Conservation (phyloP, 2,797 vertebrate species). For the Poecilia picta region DNA sequence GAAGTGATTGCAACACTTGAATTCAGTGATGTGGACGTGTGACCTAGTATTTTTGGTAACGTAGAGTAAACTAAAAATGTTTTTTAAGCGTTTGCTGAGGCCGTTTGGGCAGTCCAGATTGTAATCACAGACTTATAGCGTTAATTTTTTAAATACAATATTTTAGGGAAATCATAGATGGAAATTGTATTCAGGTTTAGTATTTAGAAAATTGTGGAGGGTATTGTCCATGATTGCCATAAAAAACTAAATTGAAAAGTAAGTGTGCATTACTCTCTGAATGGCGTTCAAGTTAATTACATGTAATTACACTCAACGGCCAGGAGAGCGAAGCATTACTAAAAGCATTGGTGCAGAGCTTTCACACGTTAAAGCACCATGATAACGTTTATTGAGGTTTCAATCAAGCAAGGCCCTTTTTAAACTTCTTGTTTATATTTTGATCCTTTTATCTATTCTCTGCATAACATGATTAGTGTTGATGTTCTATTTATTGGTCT, state of each 20-base stretch:
- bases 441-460: neutral
- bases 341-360: conserved; percentile 8
- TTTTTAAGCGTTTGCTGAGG: neutral
- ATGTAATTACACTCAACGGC: conserved; percentile 44
- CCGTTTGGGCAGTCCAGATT: neutral
- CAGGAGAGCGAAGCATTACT: conserved; percentile 64
- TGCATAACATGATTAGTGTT: neutral
- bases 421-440: neutral
- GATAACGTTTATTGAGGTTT: conserved; percentile 12
- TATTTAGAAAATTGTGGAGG: neutral
- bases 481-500: neutral
- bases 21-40: neutral
- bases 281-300: neutral
- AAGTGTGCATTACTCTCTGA: neutral
- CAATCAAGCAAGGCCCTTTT: conserved; percentile 5
- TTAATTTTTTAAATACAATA: neutral
- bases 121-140: neutral
- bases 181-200: neutral
- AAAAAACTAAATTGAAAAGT: neutral
- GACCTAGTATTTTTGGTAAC: neutral
- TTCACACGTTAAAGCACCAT: conserved; percentile 26
- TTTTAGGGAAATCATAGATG: neutral
- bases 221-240: neutral
- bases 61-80: neutral
- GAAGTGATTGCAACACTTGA: neutral